These are phyloP conservation scores for Megaceryle maxima DNA, from an alignment of 2,113 vertebrate genomes.

Conservation along the genomic window DNA sequence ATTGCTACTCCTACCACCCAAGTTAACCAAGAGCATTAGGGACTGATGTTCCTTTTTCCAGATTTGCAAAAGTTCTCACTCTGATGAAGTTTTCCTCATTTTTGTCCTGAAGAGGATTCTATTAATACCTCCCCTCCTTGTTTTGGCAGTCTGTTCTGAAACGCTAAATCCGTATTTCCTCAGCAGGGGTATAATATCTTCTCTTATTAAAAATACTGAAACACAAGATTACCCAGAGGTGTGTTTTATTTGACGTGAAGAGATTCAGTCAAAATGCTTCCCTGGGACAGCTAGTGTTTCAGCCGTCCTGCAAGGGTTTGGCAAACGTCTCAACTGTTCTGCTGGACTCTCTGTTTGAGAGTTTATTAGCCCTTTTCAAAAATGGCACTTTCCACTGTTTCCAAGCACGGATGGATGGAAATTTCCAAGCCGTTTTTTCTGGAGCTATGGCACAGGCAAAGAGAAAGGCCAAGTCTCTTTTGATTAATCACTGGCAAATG, in stretches of 20 bases:
- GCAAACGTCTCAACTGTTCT: not conserved
- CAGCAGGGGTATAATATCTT: conserved; percentile 23
- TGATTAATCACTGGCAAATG: not conserved
- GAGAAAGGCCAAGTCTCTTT: not conserved
- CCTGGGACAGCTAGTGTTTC: conserved; percentile 40
- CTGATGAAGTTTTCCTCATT: not conserved
- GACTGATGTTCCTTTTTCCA: not conserved
- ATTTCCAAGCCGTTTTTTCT: not conserved
- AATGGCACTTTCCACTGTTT: conserved; percentile 20
- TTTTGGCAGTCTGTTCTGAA: not conserved
- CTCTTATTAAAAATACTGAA: conserved; percentile 41
- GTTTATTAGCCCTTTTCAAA: conserved; percentile 46
- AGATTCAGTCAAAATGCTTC: conserved; percentile 29
- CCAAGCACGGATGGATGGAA: not conserved
- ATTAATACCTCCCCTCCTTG: not conserved
- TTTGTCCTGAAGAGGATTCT: not conserved
- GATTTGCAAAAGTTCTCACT: not conserved
- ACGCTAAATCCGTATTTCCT: conserved; percentile 7
- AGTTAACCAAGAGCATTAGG: not conserved
- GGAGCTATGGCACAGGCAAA: not conserved
- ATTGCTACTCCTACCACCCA: conserved; percentile 11
- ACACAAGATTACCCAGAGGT: conserved; percentile 29
- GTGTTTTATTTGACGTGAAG: conserved; percentile 26
- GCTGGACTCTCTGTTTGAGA: not conserved
- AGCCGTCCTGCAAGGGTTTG: not conserved